These are phyloP conservation scores for Neelides folsomi DNA, from an alignment of 2,888 invertebrate genomes.

Conservation along the genomic window DNA sequence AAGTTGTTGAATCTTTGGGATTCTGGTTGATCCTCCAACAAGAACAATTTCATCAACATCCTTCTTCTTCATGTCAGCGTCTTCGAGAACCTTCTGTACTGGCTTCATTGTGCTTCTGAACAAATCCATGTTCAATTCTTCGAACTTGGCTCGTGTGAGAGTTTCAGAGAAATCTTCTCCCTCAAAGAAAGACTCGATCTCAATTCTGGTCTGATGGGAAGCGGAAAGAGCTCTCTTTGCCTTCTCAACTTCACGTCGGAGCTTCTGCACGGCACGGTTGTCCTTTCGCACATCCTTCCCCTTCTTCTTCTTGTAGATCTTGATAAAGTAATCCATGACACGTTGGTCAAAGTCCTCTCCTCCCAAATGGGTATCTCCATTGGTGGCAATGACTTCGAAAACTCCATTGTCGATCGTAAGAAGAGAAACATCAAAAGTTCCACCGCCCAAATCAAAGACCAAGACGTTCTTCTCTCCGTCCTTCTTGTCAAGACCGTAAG, in stretches of 20 bases:
- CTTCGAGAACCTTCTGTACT: conserved; percentile 89
- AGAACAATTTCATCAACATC: conserved; percentile 98
- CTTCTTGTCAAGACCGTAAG: conserved; percentile 91
- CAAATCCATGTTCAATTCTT: conserved; percentile 81
- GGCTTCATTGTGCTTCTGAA: conserved; percentile 79
- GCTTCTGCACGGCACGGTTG: conserved; percentile 69
- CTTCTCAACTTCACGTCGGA: conserved; percentile 93
- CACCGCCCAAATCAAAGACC: conserved; percentile 97
- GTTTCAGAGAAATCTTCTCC: conserved; percentile 98
- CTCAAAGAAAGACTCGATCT: conserved; percentile 96
- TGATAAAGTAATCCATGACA: conserved; percentile 98
- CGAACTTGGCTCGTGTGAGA: conserved; percentile 94
- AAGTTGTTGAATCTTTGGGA: conserved; percentile 90
- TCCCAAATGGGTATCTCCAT: conserved; percentile 94
- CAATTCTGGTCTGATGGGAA: conserved; percentile 89
- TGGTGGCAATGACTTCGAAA: conserved; percentile 84
- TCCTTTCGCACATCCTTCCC: conserved; percentile 92
- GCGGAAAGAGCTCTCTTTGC: conserved; percentile 91
- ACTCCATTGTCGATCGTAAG: conserved; percentile 98
- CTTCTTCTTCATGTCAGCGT: conserved; percentile 97
- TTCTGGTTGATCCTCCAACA: conserved; percentile 97
- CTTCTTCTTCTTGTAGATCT: conserved; percentile 96
- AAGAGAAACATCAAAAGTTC: conserved; percentile 97
- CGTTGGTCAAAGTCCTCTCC: conserved; percentile 98
- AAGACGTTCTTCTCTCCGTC: conserved; percentile 96